Conservation (phyloP, 2,888 invertebrate genomes). For the Celastrina argiolus region DNA sequence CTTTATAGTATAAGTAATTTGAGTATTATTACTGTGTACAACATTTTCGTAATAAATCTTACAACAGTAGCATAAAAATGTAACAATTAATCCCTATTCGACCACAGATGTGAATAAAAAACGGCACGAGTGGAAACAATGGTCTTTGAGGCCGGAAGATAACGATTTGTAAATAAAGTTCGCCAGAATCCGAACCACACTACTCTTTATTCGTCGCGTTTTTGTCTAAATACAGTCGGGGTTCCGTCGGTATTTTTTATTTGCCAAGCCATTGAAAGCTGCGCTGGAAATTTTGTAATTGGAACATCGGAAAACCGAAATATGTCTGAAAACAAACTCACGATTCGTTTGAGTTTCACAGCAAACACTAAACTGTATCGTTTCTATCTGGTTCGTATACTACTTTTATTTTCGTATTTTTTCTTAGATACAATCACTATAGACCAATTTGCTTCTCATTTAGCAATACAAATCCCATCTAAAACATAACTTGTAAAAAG, state of each 20-base stretch:
- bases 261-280: background rate
- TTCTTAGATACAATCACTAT: no score
- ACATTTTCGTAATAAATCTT: no score
- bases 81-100: background rate
- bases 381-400: background rate
- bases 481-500: no score
- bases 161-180: background rate
- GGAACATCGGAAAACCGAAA: slow-evolving; percentile 8
- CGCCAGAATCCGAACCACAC: background rate
- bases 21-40: no score
- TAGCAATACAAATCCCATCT: no score
- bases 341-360: background rate
- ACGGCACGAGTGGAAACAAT: background rate
- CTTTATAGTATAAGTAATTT: no score
- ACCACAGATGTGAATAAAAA: background rate
- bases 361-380: background rate
- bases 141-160: background rate
- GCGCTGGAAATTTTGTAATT: slow-evolving; percentile 4
- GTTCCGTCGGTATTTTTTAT: slow-evolving; percentile 1
- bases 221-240: background rate
- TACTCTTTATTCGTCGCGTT: background rate
- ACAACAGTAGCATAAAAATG: background rate
- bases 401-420: no score
- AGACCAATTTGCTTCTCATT: no score
- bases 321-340: background rate